These are phyloP conservation scores for Potamilus streckersoni DNA, from an alignment of 1,140 invertebrate species.

Conservation along the genomic window DNA sequence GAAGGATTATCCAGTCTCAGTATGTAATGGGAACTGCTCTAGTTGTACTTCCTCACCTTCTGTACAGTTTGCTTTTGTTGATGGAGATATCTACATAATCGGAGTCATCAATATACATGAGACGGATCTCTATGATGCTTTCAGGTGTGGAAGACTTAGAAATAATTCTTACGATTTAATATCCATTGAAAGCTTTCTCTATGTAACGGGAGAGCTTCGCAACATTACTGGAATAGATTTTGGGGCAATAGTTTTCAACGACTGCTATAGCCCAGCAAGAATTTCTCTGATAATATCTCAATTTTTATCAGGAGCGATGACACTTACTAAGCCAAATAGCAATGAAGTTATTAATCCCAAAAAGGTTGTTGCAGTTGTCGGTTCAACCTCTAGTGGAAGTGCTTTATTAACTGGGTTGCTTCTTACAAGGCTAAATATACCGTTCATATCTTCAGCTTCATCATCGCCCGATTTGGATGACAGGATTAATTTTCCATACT, in stretches of 20 bases:
- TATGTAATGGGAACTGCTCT: slow-evolving; percentile 40
- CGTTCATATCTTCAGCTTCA: slow-evolving; percentile 69
- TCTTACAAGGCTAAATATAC: slow-evolving; percentile 68
- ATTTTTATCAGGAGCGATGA: slow-evolving; percentile 39
- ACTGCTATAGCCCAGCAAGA: slow-evolving; percentile 56
- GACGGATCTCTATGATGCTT: slow-evolving; percentile 34
- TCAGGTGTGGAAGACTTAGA: slow-evolving; percentile 44
- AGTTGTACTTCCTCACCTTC: slow-evolving; percentile 35
- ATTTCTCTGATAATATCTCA: slow-evolving; percentile 40
- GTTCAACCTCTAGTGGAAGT: slow-evolving; percentile 48
- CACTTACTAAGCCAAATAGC: slow-evolving; percentile 18
- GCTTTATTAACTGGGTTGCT: slow-evolving; percentile 46
- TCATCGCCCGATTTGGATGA: slow-evolving; percentile 59
- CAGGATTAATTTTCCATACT: slow-evolving; percentile 55
- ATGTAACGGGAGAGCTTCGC: slow-evolving; percentile 38
- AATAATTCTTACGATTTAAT: slow-evolving; percentile 42
- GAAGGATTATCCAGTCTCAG: slow-evolving; percentile 15
- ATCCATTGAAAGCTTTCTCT: slow-evolving; percentile 49
- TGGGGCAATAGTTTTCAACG: slow-evolving; percentile 56
- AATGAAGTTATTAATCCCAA: slow-evolving; percentile 24
- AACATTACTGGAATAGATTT: slow-evolving; percentile 41
- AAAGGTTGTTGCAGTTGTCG: slow-evolving; percentile 53
- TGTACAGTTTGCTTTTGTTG: slow-evolving; percentile 40
- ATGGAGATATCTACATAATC: slow-evolving; percentile 47
- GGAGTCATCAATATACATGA: slow-evolving; percentile 58